Base-by-base conservation (phyloP, 2,113 vertebrate species). In the Ochotona curzoniae region DNA sequence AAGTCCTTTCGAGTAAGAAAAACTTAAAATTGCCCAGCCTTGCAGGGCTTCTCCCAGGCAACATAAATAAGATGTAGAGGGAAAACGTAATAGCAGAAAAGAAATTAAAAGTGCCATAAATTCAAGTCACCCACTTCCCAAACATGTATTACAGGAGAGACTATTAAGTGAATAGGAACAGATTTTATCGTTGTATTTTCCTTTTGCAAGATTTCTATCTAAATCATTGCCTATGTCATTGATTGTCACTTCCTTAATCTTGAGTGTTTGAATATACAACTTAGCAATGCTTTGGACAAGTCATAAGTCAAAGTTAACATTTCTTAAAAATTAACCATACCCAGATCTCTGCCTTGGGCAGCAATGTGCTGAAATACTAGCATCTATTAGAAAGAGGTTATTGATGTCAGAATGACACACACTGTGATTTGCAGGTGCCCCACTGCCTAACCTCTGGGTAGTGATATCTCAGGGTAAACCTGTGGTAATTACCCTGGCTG, bases 381-480 rank as follows among this genome's bases (percentile, higher is more conserved):
- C 96, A 96, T 97, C 94, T 97, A 97, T 96, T 97, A 98, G 97
- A 98, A 98, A 95, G 94, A 98, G 93, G 94, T 97, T 98, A 98
- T 96, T 98, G 97, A 97, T 97, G 96, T 97, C 92, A 84, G 96
- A 69, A 51, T 98, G 97, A 98, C 98, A 98, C 35, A 85, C 73
- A 96, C 97, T 96, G 95, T 98, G 97, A 98, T 98, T 97, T 98
- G 97, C 97, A 98, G 97, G 98, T 96, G 96, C 95, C 97, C 97
- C 97, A 66, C 90, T 87, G 94, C 93, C 93, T 97, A 97, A 98
- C 97, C 97, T 97, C 96, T 97, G 94, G 94, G 96, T 95, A 96
- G 97, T 92, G 80, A 84, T 97, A 97, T 97, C 97, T 96, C 95
- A 97, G 94, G 96, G 96, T 95, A 98, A 97, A 97, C 95, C 90